phyloP scores from a whole-genome alignment of 2,888 invertebrate species.

The Oxytorus armatus region DNA sequence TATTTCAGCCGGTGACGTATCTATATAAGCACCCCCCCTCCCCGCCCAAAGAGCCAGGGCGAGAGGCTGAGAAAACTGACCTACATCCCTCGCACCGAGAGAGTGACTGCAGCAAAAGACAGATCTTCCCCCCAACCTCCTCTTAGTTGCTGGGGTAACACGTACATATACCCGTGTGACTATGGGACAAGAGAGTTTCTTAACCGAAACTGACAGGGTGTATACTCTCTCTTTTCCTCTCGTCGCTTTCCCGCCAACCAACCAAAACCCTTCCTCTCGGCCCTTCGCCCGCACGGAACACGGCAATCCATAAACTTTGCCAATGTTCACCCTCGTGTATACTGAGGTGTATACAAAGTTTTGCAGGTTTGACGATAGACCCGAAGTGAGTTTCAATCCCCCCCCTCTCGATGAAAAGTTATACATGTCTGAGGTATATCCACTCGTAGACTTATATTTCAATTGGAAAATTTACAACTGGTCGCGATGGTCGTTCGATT shows the following conservation, averaged over 20 bases:
- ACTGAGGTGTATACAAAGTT: conserved; percentile 24
- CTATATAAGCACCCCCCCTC: conserved; percentile 73
- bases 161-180: conserved; percentile 17
- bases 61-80: conserved; percentile 81
- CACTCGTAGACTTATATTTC: not conserved
- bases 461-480: conserved; percentile 7
- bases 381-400: conserved; percentile 14
- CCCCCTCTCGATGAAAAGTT: not conserved
- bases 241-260: conserved; percentile 57
- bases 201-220: conserved; percentile 64
- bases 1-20: conserved; percentile 82
- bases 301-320: conserved; percentile 63
- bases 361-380: conserved; percentile 32
- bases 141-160: not conserved
- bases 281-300: conserved; percentile 56
- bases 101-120: conserved; percentile 56
- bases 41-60: conserved; percentile 60
- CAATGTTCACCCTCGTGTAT: conserved; percentile 30
- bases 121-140: conserved; percentile 13
- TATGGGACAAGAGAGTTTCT: conserved; percentile 49
- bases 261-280: conserved; percentile 48
- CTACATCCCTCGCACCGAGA: conserved; percentile 76
- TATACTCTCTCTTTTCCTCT: conserved; percentile 33
- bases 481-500: not conserved
- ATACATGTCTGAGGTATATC: conserved; percentile 9